A percentile compares a stretch with the other conserved stretches of the same genome.
Conservation (phyloP, 1,140 invertebrate species). For the Brachionus calyciflorus region DNA sequence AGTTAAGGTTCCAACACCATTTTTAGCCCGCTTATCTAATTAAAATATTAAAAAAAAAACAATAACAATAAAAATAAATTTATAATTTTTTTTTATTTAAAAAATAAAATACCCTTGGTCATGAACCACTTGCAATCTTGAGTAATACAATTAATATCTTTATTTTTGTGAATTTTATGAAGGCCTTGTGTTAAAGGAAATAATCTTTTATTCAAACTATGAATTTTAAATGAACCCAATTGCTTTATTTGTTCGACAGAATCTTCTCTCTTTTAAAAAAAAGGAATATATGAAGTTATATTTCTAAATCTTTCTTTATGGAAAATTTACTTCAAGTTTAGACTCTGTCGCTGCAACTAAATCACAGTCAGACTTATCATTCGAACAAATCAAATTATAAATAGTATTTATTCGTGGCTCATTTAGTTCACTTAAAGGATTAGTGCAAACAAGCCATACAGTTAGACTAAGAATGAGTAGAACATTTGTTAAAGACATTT, state of each 20-base stretch:
- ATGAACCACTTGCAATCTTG: conserved; percentile 26
- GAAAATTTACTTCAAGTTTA: no score
- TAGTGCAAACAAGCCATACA: not conserved
- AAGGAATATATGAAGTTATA: not conserved
- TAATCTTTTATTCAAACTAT: not conserved
- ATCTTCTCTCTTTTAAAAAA: not conserved
- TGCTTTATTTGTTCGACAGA: not conserved
- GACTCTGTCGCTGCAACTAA: not conserved
- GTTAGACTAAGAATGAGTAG: not conserved
- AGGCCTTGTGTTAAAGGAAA: not conserved
- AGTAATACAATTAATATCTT: conserved; percentile 31
- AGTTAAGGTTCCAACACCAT: conserved; percentile 26
- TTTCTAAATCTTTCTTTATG: not conserved
- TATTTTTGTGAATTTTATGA: conserved; percentile 13
- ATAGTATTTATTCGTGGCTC: not conserved
- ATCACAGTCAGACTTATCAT: not conserved
- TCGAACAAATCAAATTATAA: conserved; percentile 29
- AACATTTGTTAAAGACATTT: conserved; percentile 21
- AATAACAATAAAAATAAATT: no score
- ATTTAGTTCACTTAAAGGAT: not conserved
- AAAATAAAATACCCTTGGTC: not conserved
- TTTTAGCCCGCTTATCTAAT: conserved; percentile 2
- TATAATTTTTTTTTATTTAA: no score
- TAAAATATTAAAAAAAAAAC: not conserved
- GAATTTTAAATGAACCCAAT: not conserved